Evolutionary conservation across 2,888 invertebrate genomes (phyloP).

Genomic region (Boloria selene): DNA sequence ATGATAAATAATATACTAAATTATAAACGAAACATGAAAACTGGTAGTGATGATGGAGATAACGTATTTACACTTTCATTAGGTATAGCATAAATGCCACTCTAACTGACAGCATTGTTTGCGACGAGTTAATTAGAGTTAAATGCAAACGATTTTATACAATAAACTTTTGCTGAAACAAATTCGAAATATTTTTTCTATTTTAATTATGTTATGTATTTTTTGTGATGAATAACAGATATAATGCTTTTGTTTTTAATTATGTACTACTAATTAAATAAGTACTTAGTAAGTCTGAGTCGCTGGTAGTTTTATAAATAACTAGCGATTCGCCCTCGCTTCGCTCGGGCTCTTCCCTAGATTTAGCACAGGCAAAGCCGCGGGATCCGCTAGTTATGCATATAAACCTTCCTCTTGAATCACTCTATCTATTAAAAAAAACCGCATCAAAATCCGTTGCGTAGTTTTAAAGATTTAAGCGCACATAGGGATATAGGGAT

Average conservation of each 20-base stretch:
- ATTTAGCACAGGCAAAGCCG: no score
- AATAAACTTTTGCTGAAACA: not conserved
- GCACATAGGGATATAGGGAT: no score
- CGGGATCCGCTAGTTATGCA: no score
- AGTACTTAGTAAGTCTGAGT: not conserved
- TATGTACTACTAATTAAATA: not conserved
- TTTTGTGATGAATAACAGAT: slow-evolving; percentile 2
- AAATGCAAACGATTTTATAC: slow-evolving; percentile 4
- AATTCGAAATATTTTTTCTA: not conserved
- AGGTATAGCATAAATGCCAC: slow-evolving; percentile 5
- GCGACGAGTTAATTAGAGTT: slow-evolving; percentile 7
- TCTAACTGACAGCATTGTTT: slow-evolving; percentile 8
- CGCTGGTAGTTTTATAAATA: no score
- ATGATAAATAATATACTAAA: slow-evolving; percentile 5
- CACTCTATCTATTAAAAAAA: no score
- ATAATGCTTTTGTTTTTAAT: slow-evolving; percentile 2
- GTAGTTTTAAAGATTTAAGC: no score
- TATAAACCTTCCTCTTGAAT: no score
- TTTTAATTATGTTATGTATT: slow-evolving; percentile 13
- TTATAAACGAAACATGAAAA: not conserved
- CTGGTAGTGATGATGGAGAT: slow-evolving; percentile 7
- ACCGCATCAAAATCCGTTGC: no score
- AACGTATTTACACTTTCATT: slow-evolving; percentile 12
- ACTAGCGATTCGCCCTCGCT: no score
- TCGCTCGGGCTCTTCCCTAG: no score